Conservation (phyloP, 2,888 invertebrate species). For the Ceramica pisi region DNA sequence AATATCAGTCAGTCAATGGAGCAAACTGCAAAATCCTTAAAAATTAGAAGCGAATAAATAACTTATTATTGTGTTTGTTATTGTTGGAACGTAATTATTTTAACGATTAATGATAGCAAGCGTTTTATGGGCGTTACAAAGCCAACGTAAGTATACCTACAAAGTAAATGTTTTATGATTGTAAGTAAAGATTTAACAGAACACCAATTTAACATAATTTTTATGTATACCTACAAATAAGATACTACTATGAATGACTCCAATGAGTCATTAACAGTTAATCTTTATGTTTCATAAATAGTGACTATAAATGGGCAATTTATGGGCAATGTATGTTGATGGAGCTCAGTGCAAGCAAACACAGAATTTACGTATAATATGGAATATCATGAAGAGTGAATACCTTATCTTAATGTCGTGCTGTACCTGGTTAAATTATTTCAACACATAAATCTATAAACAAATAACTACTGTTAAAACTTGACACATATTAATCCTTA, state of each 20-base stretch:
- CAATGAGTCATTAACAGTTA: slow-evolving; percentile 8
- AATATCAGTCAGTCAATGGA: background rate
- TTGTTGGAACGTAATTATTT: background rate
- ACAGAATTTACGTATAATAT: slow-evolving; percentile 6
- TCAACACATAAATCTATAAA: slow-evolving; percentile 38
- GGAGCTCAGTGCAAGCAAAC: slow-evolving; percentile 10
- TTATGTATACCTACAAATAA: slow-evolving; percentile 25
- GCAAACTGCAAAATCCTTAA: background rate
- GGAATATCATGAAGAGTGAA: slow-evolving; percentile 5
- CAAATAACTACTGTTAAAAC: slow-evolving; percentile 27
- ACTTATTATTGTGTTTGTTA: background rate
- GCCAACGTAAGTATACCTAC: background rate
- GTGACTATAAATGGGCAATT: slow-evolving; percentile 16
- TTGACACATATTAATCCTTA: slow-evolving; percentile 17
- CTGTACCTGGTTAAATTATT: slow-evolving; percentile 24
- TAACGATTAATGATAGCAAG: background rate
- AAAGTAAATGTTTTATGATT: background rate
- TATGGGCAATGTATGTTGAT: slow-evolving; percentile 10
- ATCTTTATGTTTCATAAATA: slow-evolving; percentile 2
- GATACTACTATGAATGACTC: slow-evolving; percentile 20
- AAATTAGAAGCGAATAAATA: background rate
- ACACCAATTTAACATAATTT: background rate
- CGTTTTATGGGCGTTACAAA: slow-evolving; percentile 2
- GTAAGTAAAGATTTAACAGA: background rate
- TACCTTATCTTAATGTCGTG: slow-evolving; percentile 39